Evolutionary conservation across 2,888 invertebrate genomes (phyloP), one percentile per base, ranked within the genome.

Genomic region (Yponomeuta cagnagella): DNA sequence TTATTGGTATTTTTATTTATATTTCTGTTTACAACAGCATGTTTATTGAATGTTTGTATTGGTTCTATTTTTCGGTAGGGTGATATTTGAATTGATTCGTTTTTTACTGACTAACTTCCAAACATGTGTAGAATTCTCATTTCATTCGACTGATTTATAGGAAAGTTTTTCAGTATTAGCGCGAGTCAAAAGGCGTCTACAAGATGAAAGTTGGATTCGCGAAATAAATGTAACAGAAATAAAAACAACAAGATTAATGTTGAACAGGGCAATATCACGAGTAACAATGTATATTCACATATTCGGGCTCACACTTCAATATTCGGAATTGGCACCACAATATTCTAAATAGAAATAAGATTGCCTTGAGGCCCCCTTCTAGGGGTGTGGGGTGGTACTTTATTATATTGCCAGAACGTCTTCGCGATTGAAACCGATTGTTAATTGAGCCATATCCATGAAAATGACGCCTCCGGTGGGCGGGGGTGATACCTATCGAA

Each of bases 361-460:
- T 88, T 88, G 89, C 88, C 85, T 84, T 78, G 79, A 82, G 52
- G 85, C 87, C 84, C 77, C 86, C 85, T 80, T 81, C 77, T 74
- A 80, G 75, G 78, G 77, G 73, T 70, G 70, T n/a, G 75, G 78
- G 86, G 87, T 82, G 88, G 85, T 82, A 87, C 88, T 90, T 90
- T 90, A 89, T 90, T 90, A 89, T 82, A 81, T 84, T 73, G 73
- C 84, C 87, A 80, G 86, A 87, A 89, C 88, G 90, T 90, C 90
- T 89, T 90, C 89, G 81, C 90, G 90, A 91, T 90, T 90, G 90
- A 90, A 90, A 90, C 89, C 92, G 86, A 90, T 90, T 91, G 92
- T 92, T 91, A 92, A 91, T 92, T 91, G 92, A 92, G 92, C 89
- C 86, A 88, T 92, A 91, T 92, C 92, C 91, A 89, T 89, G 91